These are phyloP conservation scores for Heliconius melpomene DNA, from an alignment of 1,140 invertebrate genomes.

Conservation along the genomic window DNA sequence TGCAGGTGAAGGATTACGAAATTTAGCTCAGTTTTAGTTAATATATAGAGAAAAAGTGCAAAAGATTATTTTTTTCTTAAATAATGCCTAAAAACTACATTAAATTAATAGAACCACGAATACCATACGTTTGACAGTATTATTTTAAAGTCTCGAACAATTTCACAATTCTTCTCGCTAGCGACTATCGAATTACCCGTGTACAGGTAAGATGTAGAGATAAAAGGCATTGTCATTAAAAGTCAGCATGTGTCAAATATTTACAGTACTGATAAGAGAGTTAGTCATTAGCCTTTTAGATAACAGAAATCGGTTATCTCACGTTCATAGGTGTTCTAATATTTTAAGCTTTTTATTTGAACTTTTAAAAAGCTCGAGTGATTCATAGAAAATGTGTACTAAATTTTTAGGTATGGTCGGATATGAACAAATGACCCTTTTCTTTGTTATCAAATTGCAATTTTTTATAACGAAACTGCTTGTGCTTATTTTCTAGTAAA, in stretches of 20 bases:
- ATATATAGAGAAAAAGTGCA: too few species aligned
- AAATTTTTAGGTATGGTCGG: not conserved
- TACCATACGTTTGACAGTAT: too few species aligned
- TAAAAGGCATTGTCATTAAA: conserved; percentile 61
- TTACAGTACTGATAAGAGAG: conserved; percentile 55
- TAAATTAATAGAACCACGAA: too few species aligned
- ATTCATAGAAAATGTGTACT: not conserved
- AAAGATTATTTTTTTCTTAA: too few species aligned
- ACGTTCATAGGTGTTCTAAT: conserved; percentile 23
- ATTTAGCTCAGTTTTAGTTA: too few species aligned
- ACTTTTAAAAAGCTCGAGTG: not conserved
- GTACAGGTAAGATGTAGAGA: conserved; percentile 50
- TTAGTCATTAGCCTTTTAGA: conserved; percentile 65
- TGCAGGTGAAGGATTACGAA: too few species aligned
- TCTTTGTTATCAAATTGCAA: not conserved
- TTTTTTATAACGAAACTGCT: too few species aligned
- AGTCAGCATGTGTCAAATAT: conserved; percentile 65
- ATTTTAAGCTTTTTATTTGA: not conserved
- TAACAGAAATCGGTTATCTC: conserved; percentile 48
- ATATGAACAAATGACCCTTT: not conserved
- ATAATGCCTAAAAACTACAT: too few species aligned
- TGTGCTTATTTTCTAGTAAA: too few species aligned
- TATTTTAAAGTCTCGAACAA: too few species aligned
- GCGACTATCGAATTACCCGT: conserved; percentile 33
- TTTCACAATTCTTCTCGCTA: not conserved